Evolutionary conservation across 2,113 vertebrate species (phyloP).

Genomic region (Cynoglossus semilaevis): DNA sequence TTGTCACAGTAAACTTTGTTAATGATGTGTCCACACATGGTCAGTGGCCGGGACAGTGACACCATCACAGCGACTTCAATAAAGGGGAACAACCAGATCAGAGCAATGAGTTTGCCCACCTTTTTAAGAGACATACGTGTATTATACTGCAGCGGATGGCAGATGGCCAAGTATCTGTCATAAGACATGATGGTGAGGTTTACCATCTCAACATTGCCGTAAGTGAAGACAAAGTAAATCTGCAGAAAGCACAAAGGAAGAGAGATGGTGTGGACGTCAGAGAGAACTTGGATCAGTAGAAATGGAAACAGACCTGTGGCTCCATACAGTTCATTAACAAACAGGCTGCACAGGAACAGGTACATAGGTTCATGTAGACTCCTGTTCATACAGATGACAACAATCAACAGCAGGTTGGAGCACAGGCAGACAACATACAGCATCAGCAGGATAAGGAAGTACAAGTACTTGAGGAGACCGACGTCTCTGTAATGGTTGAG

Average conservation of each 20-base stretch:
- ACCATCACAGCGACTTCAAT: neutral
- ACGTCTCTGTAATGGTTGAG: too few species aligned
- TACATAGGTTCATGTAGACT: neutral
- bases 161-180: conserved; percentile 11
- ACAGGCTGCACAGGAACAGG: neutral
- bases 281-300: neutral
- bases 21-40: conserved; percentile 23
- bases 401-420: neutral
- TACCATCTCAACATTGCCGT: conserved; percentile 33
- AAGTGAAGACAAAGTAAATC: conserved; percentile 54
- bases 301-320: conserved; percentile 8
- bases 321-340: neutral
- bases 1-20: conserved; percentile 36
- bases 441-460: neutral
- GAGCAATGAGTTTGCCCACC: fast-evolving
- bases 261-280: conserved; percentile 3
- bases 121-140: neutral
- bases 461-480: neutral
- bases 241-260: conserved; percentile 31
- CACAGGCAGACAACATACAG: neutral
- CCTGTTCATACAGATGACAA: neutral
- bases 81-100: conserved; percentile 45
- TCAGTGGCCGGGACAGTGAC: neutral
- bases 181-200: conserved; percentile 39
- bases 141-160: neutral